Evolutionary conservation across 2,113 vertebrate genomes (phyloP).

Genomic region (Scytalopus superciliaris): DNA sequence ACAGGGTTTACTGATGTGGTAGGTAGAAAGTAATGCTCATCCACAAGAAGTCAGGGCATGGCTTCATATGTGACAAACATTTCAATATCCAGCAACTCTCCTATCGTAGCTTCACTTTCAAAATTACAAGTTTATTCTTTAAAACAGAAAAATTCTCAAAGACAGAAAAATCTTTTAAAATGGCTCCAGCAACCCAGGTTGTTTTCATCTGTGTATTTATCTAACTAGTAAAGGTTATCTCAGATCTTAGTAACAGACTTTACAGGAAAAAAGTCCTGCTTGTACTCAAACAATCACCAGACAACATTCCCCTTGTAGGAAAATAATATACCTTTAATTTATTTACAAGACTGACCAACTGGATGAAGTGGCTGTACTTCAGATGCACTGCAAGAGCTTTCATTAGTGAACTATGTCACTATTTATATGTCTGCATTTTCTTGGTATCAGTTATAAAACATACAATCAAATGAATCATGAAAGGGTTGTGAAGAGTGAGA

Average conservation of each 20-base stretch:
- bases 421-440: not conserved
- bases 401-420: not conserved
- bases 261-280: not conserved
- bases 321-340: slow-evolving; percentile 67
- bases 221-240: not conserved
- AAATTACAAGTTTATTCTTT: not conserved
- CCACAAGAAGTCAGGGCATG: not conserved
- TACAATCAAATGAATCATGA: not conserved
- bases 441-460: not conserved
- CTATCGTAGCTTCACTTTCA: not conserved
- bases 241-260: not conserved
- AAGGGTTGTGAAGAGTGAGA: not conserved
- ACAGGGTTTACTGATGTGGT: not conserved
- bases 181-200: not conserved
- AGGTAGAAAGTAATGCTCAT: not conserved
- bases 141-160: not conserved
- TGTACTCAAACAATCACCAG: slow-evolving; percentile 35
- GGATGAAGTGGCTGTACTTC: slow-evolving; percentile 48
- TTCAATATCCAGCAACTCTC: not conserved
- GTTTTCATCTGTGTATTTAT: not conserved
- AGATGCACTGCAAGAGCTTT: not conserved
- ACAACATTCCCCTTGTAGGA: slow-evolving; percentile 56
- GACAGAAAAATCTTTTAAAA: not conserved
- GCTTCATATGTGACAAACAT: accelerated
- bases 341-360: slow-evolving; percentile 55